A percentile compares a stretch with the other conserved stretches of the same genome.
Conservation (phyloP, 2,113 vertebrate genomes). For the Madoqua kirkii region DNA sequence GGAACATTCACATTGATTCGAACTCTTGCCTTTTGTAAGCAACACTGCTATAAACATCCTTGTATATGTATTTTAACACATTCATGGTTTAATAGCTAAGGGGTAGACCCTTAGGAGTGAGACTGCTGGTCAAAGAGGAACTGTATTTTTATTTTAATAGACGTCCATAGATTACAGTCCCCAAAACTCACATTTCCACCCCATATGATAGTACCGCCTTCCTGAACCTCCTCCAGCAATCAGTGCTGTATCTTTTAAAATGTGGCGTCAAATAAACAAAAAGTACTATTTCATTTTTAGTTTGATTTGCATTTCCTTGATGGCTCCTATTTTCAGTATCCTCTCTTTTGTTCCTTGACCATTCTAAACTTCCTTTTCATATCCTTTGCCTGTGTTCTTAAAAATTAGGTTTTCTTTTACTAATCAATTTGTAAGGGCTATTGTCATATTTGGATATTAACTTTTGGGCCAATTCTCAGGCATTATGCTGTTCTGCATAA, state of each 20-base stretch:
- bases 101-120: neutral
- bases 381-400: neutral
- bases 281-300: neutral
- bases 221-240: neutral
- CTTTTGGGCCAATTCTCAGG: neutral
- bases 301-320: neutral
- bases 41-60: neutral
- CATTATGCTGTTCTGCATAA: neutral
- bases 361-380: neutral
- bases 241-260: neutral
- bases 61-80: neutral
- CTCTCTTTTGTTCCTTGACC: neutral
- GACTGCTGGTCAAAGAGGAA: neutral
- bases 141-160: neutral
- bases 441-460: neutral
- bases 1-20: neutral
- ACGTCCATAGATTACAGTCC: neutral
- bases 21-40: neutral
- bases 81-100: neutral
- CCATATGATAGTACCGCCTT: neutral
- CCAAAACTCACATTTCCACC: neutral
- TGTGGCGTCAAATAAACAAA: neutral
- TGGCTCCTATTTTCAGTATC: neutral
- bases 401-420: neutral
- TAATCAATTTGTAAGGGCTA: neutral